Base-by-base conservation (phyloP, 1,140 invertebrate genomes). In the Agrilus planipennis region DNA sequence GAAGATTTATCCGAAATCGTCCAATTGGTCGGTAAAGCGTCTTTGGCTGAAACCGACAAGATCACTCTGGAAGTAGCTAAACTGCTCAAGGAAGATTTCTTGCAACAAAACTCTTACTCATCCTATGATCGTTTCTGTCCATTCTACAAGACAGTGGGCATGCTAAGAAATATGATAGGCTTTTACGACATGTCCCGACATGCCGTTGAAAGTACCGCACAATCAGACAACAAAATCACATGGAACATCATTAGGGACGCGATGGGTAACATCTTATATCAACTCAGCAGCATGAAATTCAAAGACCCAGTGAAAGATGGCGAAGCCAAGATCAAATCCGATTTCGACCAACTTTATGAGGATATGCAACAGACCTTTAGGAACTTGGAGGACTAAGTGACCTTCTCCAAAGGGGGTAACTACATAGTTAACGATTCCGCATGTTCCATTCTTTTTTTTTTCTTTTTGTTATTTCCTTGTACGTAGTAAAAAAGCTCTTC, bases 1-100 rank as follows among this genome's bases (percentile, higher is more conserved):
- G 96, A 99, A 68, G 96, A 99, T 72, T 69, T 99, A 47, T 95
- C 94, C 11, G 96, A 99, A 84, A 99, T 99, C 67, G 96, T 99
- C 50, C 95, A 99, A 62, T 69, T 99, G 45, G 96, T 99, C 48
- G 96, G 96, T 66, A 99, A 99, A 74, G 92, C 90, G 19, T 97
- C 95, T 2, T 73, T 99, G 18, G 95, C 95, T 6, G 96, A 99
- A 72, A 85, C 89, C 15, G 96, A 99, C 65, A 99, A 99, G 69
- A 97, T 99, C 62, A 99, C 94, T 0, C 72, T 99, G 21, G 96
- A 99, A 72, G 91, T 99, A 29, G 94, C 96, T 49, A 95, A 94
- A 65, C 65, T 99, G 44, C 73, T 99, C 36, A 99, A 99, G 65
- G 96, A 99, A 62, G 96, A 99, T 73, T 99, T 98, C 73, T 71